Percentiles rank a stretch among this genome's conserved stretches.
These are phyloP conservation scores for Montipora capitata DNA, from an alignment of 92 coral and sea anemone species.

Conservation along the genomic window DNA sequence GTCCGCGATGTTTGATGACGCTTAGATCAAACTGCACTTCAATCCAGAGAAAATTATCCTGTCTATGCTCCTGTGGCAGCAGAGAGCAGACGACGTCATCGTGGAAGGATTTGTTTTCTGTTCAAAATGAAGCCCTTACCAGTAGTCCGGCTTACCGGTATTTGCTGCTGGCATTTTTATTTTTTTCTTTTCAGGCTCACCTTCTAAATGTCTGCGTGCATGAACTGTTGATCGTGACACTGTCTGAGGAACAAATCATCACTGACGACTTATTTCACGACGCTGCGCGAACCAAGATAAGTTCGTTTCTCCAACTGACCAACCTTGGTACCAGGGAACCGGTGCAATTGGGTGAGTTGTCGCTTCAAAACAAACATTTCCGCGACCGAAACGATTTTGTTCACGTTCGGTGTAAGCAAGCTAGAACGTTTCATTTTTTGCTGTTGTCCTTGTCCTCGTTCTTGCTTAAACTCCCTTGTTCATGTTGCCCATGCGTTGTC, in stretches of 20 bases:
- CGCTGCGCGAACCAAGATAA: constrained; percentile 45
- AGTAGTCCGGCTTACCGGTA: no score
- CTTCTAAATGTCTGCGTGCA: constrained; percentile 74
- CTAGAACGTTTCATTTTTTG: no score
- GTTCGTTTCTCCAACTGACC: constrained; percentile 14
- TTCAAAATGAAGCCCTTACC: neutral
- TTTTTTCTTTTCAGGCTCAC: constrained; percentile 66
- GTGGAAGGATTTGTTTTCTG: neutral
- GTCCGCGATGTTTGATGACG: no score
- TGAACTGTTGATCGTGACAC: constrained; percentile 64
- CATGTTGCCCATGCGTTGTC: neutral
- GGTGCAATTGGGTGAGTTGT: constrained; percentile 27
- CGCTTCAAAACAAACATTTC: no score
- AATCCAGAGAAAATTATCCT: no score
- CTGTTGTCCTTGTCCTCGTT: no score
- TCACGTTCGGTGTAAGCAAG: no score
- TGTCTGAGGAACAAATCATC: constrained; percentile 32
- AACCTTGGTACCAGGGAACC: neutral
- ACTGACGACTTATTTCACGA: neutral
- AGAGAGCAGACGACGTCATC: no score
- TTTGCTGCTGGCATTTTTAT: neutral
- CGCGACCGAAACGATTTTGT: no score
- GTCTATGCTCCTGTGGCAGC: no score
- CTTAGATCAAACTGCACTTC: no score
- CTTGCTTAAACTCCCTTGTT: no score